These are phyloP conservation scores for Protaetia brevitarsis DNA, from an alignment of 1,140 invertebrate species.

Conservation along the genomic window DNA sequence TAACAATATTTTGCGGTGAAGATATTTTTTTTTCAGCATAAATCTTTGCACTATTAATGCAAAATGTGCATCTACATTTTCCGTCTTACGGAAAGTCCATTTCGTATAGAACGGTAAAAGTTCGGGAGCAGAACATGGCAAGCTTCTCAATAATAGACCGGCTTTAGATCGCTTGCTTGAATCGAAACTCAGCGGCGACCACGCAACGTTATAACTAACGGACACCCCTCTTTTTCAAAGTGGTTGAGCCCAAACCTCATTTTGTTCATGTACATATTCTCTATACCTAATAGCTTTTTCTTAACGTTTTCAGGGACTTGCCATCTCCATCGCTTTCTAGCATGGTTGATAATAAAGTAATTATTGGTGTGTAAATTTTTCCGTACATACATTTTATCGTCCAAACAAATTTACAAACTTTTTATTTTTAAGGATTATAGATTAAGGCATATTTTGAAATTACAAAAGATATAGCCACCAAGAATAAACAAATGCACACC, in stretches of 20 bases:
- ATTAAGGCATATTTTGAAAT: too few relatives aligned
- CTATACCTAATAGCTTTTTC: slow-evolving; percentile 46
- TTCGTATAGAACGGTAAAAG: too few relatives aligned
- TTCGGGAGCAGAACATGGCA: not conserved
- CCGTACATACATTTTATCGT: too few relatives aligned
- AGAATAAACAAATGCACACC: too few relatives aligned
- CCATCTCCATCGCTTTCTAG: slow-evolving; percentile 12
- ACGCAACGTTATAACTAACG: slow-evolving; percentile 23
- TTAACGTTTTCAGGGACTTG: slow-evolving; percentile 32
- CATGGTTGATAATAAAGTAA: slow-evolving; percentile 18
- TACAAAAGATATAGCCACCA: too few relatives aligned
- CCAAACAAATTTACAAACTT: too few relatives aligned
- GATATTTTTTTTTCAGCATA: too few relatives aligned
- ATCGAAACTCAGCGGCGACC: slow-evolving; percentile 25
- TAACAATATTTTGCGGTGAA: too few relatives aligned
- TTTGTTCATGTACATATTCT: slow-evolving; percentile 45
- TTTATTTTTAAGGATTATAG: too few relatives aligned
- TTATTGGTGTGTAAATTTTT: slow-evolving; percentile 1
- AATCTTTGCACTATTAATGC: too few relatives aligned
- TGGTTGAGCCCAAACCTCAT: slow-evolving; percentile 49
- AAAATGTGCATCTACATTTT: too few relatives aligned
- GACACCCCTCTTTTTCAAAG: slow-evolving; percentile 43
- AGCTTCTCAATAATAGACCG: not conserved
- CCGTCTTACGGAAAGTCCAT: too few relatives aligned
- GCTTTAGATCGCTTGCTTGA: slow-evolving; percentile 11